Evolutionary conservation across 2,113 vertebrate genomes (phyloP).

Genomic region (Mesocricetus auratus): DNA sequence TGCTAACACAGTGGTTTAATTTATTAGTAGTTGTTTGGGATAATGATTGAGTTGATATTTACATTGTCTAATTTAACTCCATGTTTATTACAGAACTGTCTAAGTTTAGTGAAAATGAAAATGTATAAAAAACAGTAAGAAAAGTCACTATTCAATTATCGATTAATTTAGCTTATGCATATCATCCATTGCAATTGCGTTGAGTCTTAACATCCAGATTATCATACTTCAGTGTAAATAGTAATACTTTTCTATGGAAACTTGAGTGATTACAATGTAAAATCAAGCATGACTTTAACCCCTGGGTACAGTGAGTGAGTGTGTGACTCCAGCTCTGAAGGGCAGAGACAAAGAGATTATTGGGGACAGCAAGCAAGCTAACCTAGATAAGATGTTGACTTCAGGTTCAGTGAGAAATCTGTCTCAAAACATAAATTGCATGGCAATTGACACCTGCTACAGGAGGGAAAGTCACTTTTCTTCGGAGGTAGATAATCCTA

Average conservation of each 20-base stretch:
- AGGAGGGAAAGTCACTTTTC: neutral
- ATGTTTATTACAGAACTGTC: neutral
- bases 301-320: neutral
- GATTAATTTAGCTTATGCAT: neutral
- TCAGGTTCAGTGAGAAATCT: neutral
- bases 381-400: neutral
- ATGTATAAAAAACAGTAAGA: neutral
- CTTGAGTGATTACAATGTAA: neutral
- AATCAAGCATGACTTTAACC: neutral
- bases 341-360: neutral
- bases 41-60: conserved; percentile 28
- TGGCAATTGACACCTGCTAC: neutral
- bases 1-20: conserved; percentile 2
- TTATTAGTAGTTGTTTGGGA: conserved; percentile 17
- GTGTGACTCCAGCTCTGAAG: neutral
- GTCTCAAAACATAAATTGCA: neutral
- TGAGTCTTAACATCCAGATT: neutral
- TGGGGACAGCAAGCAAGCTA: neutral
- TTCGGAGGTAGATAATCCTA: too few relatives aligned
- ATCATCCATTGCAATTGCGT: neutral
- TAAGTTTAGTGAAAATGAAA: neutral
- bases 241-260: neutral
- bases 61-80: conserved; percentile 7
- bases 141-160: neutral
- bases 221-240: neutral